Evolutionary conservation across 1,140 invertebrate species (phyloP).

Genomic region (Potamilus streckersoni): DNA sequence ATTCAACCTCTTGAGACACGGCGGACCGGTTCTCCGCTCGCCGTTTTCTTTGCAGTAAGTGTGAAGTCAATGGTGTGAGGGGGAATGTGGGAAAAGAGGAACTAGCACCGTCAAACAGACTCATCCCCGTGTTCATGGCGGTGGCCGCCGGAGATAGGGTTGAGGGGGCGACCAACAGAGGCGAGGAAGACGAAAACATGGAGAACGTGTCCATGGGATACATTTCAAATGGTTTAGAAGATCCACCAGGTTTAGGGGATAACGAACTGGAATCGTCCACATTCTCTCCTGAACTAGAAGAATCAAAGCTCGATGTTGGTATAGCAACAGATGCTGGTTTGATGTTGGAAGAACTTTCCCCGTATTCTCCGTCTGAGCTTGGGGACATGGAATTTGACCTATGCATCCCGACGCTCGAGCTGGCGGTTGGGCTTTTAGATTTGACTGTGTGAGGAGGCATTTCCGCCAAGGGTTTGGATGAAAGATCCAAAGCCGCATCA

Average conservation of each 20-base stretch:
- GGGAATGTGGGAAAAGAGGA: constrained; percentile 44
- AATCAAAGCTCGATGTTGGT: constrained; percentile 13
- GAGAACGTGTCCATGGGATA: constrained; percentile 37
- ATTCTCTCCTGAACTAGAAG: constrained; percentile 26
- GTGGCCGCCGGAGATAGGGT: constrained; percentile 22
- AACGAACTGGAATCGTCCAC: constrained; percentile 14
- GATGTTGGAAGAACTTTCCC: constrained; percentile 30
- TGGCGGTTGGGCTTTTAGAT: constrained; percentile 10
- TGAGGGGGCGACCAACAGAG: constrained; percentile 27
- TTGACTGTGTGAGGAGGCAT: constrained; percentile 2
- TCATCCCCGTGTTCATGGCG: constrained; percentile 19
- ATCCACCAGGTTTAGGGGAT: constrained; percentile 2
- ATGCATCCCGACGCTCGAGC: constrained; percentile 2
- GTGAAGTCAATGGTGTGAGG: constrained; percentile 54
- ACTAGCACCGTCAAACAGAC: constrained; percentile 41
- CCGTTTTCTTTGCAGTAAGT: constrained; percentile 57
- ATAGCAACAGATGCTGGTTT: constrained; percentile 22
- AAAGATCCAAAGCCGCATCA: constrained; percentile 53
- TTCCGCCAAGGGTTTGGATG: constrained; percentile 32
- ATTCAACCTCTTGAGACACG: constrained; percentile 5
- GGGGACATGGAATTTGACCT: constrained; percentile 18
- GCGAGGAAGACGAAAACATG: constrained; percentile 25
- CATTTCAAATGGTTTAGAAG: constrained; percentile 41
- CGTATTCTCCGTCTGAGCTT: constrained; percentile 39
- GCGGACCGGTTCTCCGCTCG: constrained; percentile 33